Evolutionary conservation across 2,113 vertebrate genomes (phyloP).

Genomic region (Anser cygnoides): DNA sequence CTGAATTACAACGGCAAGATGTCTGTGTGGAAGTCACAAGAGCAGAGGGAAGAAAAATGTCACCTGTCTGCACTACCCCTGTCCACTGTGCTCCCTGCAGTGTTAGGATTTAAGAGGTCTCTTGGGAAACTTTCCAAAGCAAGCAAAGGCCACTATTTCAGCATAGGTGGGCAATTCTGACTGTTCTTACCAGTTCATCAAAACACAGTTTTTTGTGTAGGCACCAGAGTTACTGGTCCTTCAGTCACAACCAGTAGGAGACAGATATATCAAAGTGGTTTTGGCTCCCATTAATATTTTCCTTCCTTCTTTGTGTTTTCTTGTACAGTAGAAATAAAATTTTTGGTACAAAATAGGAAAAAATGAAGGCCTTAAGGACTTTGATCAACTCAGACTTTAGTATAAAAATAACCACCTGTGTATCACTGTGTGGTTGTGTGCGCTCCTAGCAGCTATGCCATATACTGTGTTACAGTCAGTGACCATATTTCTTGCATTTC

Average conservation of each 20-base stretch:
- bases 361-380: neutral
- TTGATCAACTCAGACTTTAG: neutral
- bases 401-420: neutral
- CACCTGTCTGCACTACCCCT: neutral
- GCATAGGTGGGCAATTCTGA: too few species aligned
- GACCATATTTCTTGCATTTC: neutral
- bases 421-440: neutral
- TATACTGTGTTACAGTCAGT: neutral
- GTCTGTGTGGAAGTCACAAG: accelerated
- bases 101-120: neutral
- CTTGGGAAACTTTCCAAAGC: neutral
- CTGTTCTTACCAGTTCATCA: neutral
- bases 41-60: neutral
- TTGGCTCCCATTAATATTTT: neutral
- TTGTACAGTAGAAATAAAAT: neutral
- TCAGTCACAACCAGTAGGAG: neutral
- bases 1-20: neutral
- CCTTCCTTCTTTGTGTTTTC: neutral
- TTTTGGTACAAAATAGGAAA: neutral
- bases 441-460: neutral
- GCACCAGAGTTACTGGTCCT: neutral
- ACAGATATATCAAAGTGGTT: neutral
- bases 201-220: neutral
- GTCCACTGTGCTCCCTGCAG: neutral
- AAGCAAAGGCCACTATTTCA: neutral